These are phyloP conservation scores for Axis porcinus DNA, from an alignment of 2,113 vertebrate genomes.

Conservation along the genomic window DNA sequence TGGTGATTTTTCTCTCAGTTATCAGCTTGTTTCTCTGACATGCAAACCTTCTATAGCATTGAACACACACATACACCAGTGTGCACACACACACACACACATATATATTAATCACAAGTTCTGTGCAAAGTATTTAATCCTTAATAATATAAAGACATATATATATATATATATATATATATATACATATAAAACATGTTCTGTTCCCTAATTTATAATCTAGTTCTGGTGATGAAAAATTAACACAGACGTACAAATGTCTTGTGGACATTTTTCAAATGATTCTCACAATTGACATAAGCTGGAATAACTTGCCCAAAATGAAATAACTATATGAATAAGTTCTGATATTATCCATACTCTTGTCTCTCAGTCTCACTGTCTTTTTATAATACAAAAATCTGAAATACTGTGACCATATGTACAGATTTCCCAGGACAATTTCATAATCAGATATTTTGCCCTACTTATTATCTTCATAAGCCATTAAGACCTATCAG, in stretches of 20 bases:
- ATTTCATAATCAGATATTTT: background rate
- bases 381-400: background rate
- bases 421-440: background rate
- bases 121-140: background rate
- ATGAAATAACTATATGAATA: background rate
- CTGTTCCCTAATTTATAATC: background rate
- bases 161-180: background rate
- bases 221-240: background rate
- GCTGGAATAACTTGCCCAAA: background rate
- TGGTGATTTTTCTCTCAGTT: background rate
- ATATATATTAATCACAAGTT: background rate
- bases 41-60: background rate
- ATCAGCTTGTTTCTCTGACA: background rate
- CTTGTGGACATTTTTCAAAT: background rate
- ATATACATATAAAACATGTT: background rate
- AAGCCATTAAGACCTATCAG: background rate
- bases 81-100: background rate
- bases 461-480: background rate
- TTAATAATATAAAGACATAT: background rate
- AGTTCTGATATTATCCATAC: background rate
- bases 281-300: background rate
- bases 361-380: background rate
- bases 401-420: background rate
- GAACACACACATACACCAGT: background rate
- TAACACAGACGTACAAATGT: background rate